Evolutionary conservation across 1,140 invertebrate genomes (phyloP).

Genomic region (Tachypleus tridentatus): DNA sequence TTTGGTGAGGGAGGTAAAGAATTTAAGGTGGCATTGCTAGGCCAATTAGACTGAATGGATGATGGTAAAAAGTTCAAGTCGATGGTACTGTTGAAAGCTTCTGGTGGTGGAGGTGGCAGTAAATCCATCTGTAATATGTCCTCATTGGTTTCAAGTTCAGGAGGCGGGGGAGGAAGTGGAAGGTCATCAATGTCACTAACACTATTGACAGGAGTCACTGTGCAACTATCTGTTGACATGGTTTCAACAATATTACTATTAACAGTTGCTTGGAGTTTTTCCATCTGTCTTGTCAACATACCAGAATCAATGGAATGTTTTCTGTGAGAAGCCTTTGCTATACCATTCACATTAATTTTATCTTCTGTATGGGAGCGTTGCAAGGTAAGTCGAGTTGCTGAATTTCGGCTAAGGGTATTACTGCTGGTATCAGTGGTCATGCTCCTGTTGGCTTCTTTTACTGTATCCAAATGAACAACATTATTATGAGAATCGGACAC

Average conservation of each 20-base stretch:
- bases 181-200: slow-evolving; percentile 23
- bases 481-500: slow-evolving; percentile 10
- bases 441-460: slow-evolving; percentile 2
- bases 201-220: slow-evolving; percentile 3
- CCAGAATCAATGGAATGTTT: slow-evolving; percentile 22
- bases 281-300: slow-evolving; percentile 1
- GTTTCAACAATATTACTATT: too few species aligned
- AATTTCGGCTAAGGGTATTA: slow-evolving; percentile 17
- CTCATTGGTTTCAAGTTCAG: slow-evolving; percentile 14
- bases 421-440: slow-evolving; percentile 2
- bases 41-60: slow-evolving; percentile 26
- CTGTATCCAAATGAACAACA: slow-evolving; percentile 5
- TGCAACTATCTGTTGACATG: background rate
- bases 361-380: slow-evolving; percentile 31
- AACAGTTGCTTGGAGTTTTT: background rate
- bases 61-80: slow-evolving; percentile 31
- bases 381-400: slow-evolving; percentile 24
- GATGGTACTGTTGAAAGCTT: slow-evolving; percentile 27
- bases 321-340: slow-evolving; percentile 38
- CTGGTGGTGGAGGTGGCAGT: slow-evolving; percentile 43
- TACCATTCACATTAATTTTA: slow-evolving; percentile 19
- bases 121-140: slow-evolving; percentile 24
- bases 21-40: slow-evolving; percentile 25
- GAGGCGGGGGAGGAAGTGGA: slow-evolving; percentile 31
- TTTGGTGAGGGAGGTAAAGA: slow-evolving; percentile 36